These are phyloP conservation scores for Caenorhabditis auriculariae DNA, from an alignment of 2,888 invertebrate genomes.

Conservation along the genomic window DNA sequence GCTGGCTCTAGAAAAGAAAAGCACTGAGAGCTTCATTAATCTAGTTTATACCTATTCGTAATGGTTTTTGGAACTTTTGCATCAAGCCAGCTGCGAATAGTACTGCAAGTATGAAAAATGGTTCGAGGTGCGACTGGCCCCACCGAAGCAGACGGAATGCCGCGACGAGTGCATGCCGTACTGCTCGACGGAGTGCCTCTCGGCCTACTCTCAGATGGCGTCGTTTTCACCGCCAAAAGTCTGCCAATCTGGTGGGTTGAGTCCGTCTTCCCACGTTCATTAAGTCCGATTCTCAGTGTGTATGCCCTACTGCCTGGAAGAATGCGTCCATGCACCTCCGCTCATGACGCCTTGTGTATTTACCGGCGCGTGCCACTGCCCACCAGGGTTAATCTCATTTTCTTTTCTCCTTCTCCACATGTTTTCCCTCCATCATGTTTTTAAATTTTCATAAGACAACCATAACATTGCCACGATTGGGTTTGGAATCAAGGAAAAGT, in stretches of 20 bases:
- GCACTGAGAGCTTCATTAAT: too few species aligned
- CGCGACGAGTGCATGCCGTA: constrained; percentile 31
- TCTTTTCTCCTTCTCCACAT: too few species aligned
- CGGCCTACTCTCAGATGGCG: constrained; percentile 9
- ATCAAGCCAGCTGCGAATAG: too few species aligned
- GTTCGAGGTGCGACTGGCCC: constrained; percentile 22
- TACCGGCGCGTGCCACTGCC: constrained; percentile 26
- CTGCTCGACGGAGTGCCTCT: constrained; percentile 25
- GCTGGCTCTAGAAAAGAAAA: too few species aligned
- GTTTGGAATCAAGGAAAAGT: too few species aligned
- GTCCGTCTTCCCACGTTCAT: too few species aligned
- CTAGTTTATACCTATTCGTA: too few species aligned
- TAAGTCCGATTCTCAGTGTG: constrained; percentile 12
- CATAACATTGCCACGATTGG: too few species aligned
- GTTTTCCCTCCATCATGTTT: too few species aligned
- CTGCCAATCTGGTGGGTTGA: constrained; percentile 18
- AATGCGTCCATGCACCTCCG: constrained; percentile 26
- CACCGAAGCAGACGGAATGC: constrained; percentile 18
- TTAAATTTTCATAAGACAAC: too few species aligned
- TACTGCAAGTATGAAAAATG: too few species aligned
- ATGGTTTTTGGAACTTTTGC: too few species aligned
- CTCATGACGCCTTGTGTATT: constrained; percentile 29
- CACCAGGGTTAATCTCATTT: constrained; percentile 18
- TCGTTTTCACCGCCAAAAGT: constrained; percentile 12
- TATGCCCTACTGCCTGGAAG: constrained; percentile 28